Conservation (phyloP, 2,888 invertebrate genomes). For the Villa cingulata region DNA sequence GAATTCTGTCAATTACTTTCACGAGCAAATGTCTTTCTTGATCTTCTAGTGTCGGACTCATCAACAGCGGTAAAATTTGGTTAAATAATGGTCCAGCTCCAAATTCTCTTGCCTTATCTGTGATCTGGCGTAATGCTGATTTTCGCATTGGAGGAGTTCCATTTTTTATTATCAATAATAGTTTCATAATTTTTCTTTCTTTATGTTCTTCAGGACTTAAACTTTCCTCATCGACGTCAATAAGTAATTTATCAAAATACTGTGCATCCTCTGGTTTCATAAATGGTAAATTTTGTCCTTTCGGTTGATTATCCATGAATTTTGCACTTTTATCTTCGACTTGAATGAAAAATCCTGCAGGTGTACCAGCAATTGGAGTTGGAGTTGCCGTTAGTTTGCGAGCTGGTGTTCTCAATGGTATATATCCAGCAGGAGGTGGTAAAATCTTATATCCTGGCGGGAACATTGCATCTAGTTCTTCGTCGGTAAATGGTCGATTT, state of each 20-base stretch:
- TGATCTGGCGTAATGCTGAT: slow-evolving; percentile 91
- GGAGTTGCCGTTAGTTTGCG: slow-evolving; percentile 96
- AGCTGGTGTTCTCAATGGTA: slow-evolving; percentile 94
- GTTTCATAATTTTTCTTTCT: slow-evolving; percentile 98
- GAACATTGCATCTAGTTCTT: slow-evolving; percentile 94
- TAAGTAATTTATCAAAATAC: slow-evolving; percentile 95
- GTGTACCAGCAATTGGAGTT: slow-evolving; percentile 87
- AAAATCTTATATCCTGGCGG: slow-evolving; percentile 96
- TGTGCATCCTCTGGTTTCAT: slow-evolving; percentile 99
- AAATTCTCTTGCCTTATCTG: slow-evolving; percentile 96
- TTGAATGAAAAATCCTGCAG: slow-evolving; percentile 90
- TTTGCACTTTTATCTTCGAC: slow-evolving; percentile 77
- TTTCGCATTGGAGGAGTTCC: slow-evolving; percentile 99
- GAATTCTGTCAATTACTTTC: slow-evolving; percentile 95
- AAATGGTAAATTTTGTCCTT: slow-evolving; percentile 87
- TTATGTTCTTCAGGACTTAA: slow-evolving; percentile 94
- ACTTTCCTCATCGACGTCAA: slow-evolving; percentile 95
- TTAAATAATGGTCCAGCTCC: slow-evolving; percentile 98
- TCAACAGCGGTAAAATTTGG: slow-evolving; percentile 95
- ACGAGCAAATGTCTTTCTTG: slow-evolving; percentile 97
- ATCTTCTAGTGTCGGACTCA: slow-evolving; percentile 99
- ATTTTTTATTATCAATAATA: slow-evolving; percentile 95
- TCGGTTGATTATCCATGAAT: slow-evolving; percentile 91
- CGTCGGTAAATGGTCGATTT: slow-evolving; percentile 90
- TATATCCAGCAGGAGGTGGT: slow-evolving; percentile 88